Conservation (phyloP, 2,797 vertebrate species). For the Myripristis jacobus region DNA sequence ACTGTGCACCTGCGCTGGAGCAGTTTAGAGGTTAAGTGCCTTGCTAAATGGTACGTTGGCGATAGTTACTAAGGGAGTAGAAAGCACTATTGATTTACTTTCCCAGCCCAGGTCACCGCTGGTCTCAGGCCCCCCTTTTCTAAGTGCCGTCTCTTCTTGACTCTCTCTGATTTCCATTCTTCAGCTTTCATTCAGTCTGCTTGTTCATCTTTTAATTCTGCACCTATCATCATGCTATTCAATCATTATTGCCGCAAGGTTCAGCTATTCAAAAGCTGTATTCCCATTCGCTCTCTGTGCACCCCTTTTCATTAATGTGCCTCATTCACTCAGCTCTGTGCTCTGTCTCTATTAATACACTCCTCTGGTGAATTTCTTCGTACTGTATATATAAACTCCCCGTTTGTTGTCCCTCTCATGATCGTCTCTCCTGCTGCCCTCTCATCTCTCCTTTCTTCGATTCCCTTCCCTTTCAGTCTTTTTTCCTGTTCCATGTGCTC, state of each 20-base stretch:
- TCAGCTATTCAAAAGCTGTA: constrained; percentile 47
- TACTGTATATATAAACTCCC: constrained; percentile 58
- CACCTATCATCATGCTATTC: constrained; percentile 32
- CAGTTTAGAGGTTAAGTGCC: constrained; percentile 28
- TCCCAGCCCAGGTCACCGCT: neutral
- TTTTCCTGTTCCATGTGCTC: constrained; percentile 44
- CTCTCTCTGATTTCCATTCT: constrained; percentile 19
- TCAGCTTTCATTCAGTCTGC: constrained; percentile 27
- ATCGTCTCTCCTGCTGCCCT: constrained; percentile 51
- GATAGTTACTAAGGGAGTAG: neutral
- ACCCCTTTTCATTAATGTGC: constrained; percentile 60
- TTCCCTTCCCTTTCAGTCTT: constrained; percentile 5
- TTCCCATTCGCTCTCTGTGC: constrained; percentile 37
- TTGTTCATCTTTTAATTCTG: constrained; percentile 46
- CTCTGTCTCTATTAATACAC: constrained; percentile 61
- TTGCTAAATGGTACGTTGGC: neutral
- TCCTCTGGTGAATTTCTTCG: constrained; percentile 51
- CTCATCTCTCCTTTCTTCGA: constrained; percentile 28
- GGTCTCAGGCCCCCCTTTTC: constrained; percentile 3
- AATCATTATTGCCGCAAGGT: constrained; percentile 43
- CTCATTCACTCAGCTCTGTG: constrained; percentile 53
- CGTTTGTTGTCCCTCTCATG: constrained; percentile 63
- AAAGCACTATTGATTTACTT: constrained; percentile 9
- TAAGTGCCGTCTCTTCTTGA: constrained; percentile 1
- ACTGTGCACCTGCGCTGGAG: constrained; percentile 15